Base-by-base conservation (phyloP, 2,113 vertebrate genomes). In the Tringa solitaria region DNA sequence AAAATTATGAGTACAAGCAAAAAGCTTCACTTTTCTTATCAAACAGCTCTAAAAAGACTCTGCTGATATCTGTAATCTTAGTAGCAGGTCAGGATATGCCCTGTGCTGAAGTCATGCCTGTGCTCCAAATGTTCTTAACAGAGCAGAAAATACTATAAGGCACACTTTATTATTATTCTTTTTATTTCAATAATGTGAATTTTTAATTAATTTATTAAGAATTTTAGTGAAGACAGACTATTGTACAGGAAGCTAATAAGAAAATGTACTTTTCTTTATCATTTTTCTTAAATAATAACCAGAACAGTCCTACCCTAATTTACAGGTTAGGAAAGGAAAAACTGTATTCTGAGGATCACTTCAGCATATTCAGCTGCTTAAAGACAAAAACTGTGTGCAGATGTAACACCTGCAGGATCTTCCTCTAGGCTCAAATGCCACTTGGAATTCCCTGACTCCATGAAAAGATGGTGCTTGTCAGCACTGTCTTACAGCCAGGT, bases 401-500 rank as follows among this genome's bases (percentile, higher is more conserved):
- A 35, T 68, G 59, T 75, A 60, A 37, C 10, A 30, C 6, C 7
- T 37, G 51, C 4, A 2, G 14, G 2, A 48, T 56, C 43, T 12
- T 69, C 9, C 14, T 77, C 19, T 43, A 39, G 9, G 32, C 11
- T 30, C 9, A 61, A 61, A 74, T 2, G 8, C 8, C 7, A 2
- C 4, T 10, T 84, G 27, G 14, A 57, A 27, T 54, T 78, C 54
- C 24, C 8, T 59, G 46, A 30, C 16, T 67, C 12, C 9, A 4
- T 9, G 4, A 0, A 9, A 63, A 54, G 32, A 18, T 13, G 5
- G 4, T 54, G 6, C 45, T 81, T 65, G 15, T 21, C 30, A 77
- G 13, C 10, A 9, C 24, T 2, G 0, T 20, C 26, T 54, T 59
- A 22, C 0, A 4, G 33, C 8, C 30, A 26, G 33, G 11, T 45